These are phyloP conservation scores for Gymnothorax javanicus DNA, from an alignment of 2,797 vertebrate species.

Conservation along the genomic window DNA sequence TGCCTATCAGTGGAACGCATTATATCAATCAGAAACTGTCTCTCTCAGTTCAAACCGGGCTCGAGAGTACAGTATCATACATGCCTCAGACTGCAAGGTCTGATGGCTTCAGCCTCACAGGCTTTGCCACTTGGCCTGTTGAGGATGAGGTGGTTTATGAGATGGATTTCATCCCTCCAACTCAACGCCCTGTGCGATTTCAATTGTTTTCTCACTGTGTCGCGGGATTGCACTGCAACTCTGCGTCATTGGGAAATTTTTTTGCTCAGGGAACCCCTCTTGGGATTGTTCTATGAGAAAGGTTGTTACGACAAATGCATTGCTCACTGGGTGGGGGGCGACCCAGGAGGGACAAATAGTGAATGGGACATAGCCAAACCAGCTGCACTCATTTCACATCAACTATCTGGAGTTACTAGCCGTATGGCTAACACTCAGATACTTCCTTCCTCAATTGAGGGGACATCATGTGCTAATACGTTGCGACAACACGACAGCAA, in stretches of 20 bases:
- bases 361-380: neutral
- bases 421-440: constrained; percentile 4
- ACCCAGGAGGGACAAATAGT: neutral
- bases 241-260: neutral
- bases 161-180: too few relatives aligned
- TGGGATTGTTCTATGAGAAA: too few relatives aligned
- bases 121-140: too few relatives aligned
- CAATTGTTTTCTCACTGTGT: too few relatives aligned
- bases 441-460: constrained; percentile 21
- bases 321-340: neutral
- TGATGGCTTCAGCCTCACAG: too few relatives aligned
- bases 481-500: constrained; percentile 20
- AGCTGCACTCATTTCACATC: neutral
- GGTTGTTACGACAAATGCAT: too few relatives aligned
- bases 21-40: neutral
- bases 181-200: too few relatives aligned
- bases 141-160: too few relatives aligned
- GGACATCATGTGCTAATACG: constrained; percentile 34
- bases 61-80: too few relatives aligned
- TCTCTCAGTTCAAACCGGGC: neutral
- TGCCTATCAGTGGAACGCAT: neutral
- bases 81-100: too few relatives aligned
- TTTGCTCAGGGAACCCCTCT: neutral
- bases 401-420: neutral
- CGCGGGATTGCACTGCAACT: neutral